Percentiles rank a stretch among this genome's conserved stretches.
These are phyloP conservation scores for Biston betularia DNA, from an alignment of 2,888 invertebrate genomes.

Conservation along the genomic window DNA sequence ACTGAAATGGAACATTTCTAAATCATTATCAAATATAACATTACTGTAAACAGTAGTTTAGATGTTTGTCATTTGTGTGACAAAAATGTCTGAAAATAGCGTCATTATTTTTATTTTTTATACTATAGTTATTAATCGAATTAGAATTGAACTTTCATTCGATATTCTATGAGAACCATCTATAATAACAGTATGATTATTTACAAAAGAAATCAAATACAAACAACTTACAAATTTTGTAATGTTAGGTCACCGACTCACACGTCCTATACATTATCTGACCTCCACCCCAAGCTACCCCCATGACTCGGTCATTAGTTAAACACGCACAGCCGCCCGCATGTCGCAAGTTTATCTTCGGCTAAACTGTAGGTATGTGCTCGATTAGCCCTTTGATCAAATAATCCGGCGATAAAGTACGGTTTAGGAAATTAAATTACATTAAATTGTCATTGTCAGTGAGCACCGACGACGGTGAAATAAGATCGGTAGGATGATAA, in stretches of 20 bases:
- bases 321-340: conserved; percentile 85
- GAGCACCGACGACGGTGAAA: conserved; percentile 33
- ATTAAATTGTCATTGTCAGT: conserved; percentile 76
- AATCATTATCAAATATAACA: no score
- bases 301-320: conserved; percentile 85
- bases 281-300: conserved; percentile 54
- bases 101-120: no score
- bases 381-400: conserved; percentile 86
- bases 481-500: conserved; percentile 39
- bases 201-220: background rate
- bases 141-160: no score
- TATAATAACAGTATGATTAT: no score
- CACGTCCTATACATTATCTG: conserved; percentile 18
- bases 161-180: no score
- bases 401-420: conserved; percentile 83
- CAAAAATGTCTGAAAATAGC: no score
- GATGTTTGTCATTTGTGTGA: background rate
- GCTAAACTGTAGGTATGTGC: conserved; percentile 84
- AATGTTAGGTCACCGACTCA: conserved; percentile 9
- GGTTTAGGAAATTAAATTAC: conserved; percentile 84
- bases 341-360: conserved; percentile 86
- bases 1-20: no score
- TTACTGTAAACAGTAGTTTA: no score
- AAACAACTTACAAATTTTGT: background rate
- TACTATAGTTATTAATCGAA: no score